Evolutionary conservation across 2,888 invertebrate genomes (phyloP).

Genomic region (Hymenopus coronatus): DNA sequence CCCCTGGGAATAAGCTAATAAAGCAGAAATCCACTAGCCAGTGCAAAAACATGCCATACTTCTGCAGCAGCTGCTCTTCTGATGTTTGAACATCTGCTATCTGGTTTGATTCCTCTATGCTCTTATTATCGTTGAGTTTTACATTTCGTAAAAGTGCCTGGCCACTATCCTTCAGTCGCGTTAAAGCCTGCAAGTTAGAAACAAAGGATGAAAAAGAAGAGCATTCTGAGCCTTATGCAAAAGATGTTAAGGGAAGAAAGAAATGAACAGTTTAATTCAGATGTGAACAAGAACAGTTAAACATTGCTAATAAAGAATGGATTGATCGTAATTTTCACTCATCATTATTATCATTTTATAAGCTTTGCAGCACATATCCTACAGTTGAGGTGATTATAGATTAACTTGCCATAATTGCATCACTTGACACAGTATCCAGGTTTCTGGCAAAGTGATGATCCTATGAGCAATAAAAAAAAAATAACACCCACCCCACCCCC

Average conservation of each 20-base stretch:
- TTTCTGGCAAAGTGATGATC: too few relatives aligned
- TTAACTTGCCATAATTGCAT: too few relatives aligned
- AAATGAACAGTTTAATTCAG: too few relatives aligned
- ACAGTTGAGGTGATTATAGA: too few relatives aligned
- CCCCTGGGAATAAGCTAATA: slow-evolving; percentile 57
- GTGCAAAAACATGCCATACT: slow-evolving; percentile 51
- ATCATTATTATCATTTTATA: too few relatives aligned
- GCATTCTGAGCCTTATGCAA: background rate
- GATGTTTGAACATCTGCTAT: background rate
- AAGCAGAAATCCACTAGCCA: slow-evolving; percentile 54
- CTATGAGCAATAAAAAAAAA: too few relatives aligned
- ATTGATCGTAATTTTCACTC: too few relatives aligned
- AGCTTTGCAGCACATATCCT: too few relatives aligned
- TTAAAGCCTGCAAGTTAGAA: slow-evolving; percentile 40
- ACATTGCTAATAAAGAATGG: too few relatives aligned
- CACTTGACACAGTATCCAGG: too few relatives aligned
- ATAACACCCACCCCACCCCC: too few relatives aligned
- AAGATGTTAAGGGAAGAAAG: background rate
- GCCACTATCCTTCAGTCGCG: slow-evolving; percentile 53
- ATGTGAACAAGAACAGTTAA: too few relatives aligned
- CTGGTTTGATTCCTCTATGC: background rate
- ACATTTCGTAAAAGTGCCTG: slow-evolving; percentile 21
- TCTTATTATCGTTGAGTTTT: slow-evolving; percentile 23
- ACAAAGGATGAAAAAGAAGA: background rate
- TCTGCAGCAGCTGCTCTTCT: background rate